Conservation (phyloP, 2,888 invertebrate genomes). For the Cheiracanthium punctorium region DNA sequence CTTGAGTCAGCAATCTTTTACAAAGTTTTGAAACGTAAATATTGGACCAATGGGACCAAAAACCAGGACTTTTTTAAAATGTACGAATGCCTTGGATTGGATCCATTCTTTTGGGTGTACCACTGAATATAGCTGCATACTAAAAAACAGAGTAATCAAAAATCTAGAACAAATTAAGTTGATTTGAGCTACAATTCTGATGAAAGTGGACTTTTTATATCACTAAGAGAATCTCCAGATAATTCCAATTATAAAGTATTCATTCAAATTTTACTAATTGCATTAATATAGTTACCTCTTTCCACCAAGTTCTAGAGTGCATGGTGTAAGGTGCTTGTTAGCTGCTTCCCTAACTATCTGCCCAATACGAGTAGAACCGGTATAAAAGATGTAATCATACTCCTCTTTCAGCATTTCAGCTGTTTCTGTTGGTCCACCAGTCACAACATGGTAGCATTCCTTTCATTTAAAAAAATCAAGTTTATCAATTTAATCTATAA, state of each 20-base stretch:
- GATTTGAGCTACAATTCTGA: not conserved
- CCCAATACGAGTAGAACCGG: conserved; percentile 78
- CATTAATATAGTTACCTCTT: conserved; percentile 77
- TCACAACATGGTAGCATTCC: conserved; percentile 78
- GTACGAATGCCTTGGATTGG: too few species aligned
- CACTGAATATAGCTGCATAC: too few species aligned
- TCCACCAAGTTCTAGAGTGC: conserved; percentile 79
- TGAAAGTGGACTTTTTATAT: not conserved
- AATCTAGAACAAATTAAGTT: not conserved
- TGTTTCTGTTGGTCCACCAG: conserved; percentile 78
- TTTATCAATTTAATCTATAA: too few species aligned
- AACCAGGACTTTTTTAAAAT: too few species aligned
- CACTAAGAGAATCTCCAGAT: not conserved
- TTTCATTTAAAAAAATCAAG: too few species aligned
- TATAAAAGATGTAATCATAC: conserved; percentile 80
- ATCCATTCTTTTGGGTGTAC: too few species aligned
- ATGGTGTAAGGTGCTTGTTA: conserved; percentile 79
- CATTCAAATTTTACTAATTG: not conserved
- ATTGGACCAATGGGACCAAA: too few species aligned
- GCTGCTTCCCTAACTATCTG: conserved; percentile 79
- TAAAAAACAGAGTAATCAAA: too few species aligned
- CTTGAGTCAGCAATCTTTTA: too few species aligned
- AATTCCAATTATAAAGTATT: not conserved
- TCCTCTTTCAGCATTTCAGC: conserved; percentile 77
- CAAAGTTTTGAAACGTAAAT: too few species aligned